Conservation (phyloP, 2,888 invertebrate genomes). For the Lymantria monacha region DNA sequence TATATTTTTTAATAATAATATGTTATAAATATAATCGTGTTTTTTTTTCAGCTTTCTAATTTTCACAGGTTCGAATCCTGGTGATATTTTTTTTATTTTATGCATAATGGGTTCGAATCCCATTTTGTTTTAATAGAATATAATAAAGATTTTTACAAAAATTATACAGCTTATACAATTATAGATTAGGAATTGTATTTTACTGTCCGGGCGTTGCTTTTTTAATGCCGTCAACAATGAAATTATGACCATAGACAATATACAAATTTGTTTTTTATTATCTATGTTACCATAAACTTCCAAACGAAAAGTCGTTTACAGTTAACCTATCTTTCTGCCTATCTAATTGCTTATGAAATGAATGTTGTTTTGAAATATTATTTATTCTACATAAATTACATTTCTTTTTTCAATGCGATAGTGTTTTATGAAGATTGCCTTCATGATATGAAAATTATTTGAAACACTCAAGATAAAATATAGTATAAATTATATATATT, state of each 20-base stretch:
- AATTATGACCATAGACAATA: neutral
- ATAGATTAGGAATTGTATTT: neutral
- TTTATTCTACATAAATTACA: slow-evolving; percentile 10
- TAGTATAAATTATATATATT: neutral
- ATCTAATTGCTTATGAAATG: neutral
- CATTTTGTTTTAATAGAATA: neutral
- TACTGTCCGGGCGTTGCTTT: too few relatives aligned
- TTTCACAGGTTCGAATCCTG: slow-evolving; percentile 6
- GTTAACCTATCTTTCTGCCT: neutral
- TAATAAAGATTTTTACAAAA: neutral
- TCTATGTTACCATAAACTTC: neutral
- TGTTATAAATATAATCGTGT: neutral
- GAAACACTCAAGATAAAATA: too few relatives aligned
- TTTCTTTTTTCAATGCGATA: slow-evolving; percentile 25
- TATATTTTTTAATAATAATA: neutral
- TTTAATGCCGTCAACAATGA: too few relatives aligned
- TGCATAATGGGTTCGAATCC: slow-evolving; percentile 7
- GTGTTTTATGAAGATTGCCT: slow-evolving; percentile 26
- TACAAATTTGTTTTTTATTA: neutral
- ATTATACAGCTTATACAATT: neutral
- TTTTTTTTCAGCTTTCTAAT: slow-evolving; percentile 2
- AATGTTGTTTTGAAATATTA: neutral
- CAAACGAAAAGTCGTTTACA: neutral
- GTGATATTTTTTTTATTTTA: neutral
- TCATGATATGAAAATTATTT: neutral